These are phyloP conservation scores for Notodonta dromedarius DNA, from an alignment of 2,888 invertebrate species.

Conservation along the genomic window DNA sequence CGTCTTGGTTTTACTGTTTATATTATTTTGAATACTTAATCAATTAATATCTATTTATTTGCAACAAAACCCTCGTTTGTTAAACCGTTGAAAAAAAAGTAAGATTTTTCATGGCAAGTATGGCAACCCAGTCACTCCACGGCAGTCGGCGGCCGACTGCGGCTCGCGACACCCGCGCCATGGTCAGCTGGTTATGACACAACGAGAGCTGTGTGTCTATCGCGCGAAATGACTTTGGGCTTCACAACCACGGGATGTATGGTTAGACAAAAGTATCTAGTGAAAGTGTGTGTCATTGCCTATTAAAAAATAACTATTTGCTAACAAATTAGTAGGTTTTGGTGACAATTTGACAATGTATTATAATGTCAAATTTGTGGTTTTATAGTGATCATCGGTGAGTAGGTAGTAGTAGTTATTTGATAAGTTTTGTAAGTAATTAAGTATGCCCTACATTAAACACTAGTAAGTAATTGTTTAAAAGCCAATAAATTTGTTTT, in stretches of 20 bases:
- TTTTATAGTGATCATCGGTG: constrained; percentile 82
- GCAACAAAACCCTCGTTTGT: not conserved
- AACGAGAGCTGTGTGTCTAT: constrained; percentile 36
- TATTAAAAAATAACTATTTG: constrained; percentile 23
- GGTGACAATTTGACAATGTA: constrained; percentile 47
- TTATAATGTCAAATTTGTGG: constrained; percentile 71
- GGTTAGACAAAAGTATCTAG: constrained; percentile 45
- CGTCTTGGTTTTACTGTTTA: too few relatives aligned
- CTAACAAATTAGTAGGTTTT: constrained; percentile 29
- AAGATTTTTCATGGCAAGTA: constrained; percentile 27
- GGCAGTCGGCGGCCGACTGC: constrained; percentile 72
- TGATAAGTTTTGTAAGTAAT: not conserved
- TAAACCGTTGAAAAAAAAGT: constrained; percentile 12
- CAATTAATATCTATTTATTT: too few relatives aligned
- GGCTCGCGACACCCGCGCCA: constrained; percentile 62
- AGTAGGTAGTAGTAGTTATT: constrained; percentile 44
- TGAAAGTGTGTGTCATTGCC: constrained; percentile 63
- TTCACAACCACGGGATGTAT: constrained; percentile 56
- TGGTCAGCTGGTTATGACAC: constrained; percentile 47
- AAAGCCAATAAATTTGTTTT: too few relatives aligned
- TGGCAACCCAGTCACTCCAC: constrained; percentile 54
- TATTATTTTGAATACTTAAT: too few relatives aligned
- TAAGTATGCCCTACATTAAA: too few relatives aligned
- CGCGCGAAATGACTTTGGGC: constrained; percentile 65
- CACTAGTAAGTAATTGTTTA: too few relatives aligned